phyloP scores from a whole-genome alignment of 2,888 invertebrate genomes.

The Dendrolimus pini region DNA sequence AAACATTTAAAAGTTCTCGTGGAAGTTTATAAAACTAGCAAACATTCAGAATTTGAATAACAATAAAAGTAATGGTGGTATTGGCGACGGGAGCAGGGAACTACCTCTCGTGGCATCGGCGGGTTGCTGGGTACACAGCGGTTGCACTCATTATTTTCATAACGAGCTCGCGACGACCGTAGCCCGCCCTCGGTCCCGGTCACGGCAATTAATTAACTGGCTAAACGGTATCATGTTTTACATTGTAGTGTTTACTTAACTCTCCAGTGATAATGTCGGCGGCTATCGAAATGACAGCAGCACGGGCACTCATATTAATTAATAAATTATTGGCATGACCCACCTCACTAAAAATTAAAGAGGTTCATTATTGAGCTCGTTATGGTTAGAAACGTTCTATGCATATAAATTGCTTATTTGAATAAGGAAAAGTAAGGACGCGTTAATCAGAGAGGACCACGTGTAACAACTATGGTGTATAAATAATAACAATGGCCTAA shows the following conservation, averaged over 20 bases:
- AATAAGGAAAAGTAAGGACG: conserved; percentile 43
- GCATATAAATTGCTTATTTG: conserved; percentile 66
- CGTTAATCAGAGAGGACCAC: conserved; percentile 22
- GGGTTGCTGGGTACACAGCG: conserved; percentile 24
- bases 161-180: conserved; percentile 60
- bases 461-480: conserved; percentile 1
- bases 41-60: conserved; percentile 38
- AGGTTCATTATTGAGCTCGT: conserved; percentile 61
- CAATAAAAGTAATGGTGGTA: conserved; percentile 36
- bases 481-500: not conserved
- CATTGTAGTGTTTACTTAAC: conserved; percentile 71
- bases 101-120: conserved; percentile 48
- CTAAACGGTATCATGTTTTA: conserved; percentile 74
- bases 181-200: conserved; percentile 46
- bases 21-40: conserved; percentile 38
- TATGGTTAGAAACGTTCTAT: conserved; percentile 47
- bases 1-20: conserved; percentile 8
- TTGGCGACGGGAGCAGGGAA: conserved; percentile 27
- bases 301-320: conserved; percentile 61
- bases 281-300: conserved; percentile 54
- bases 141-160: conserved; percentile 67
- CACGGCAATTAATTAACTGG: conserved; percentile 71
- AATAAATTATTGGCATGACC: conserved; percentile 63
- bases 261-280: conserved; percentile 68
- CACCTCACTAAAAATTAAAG: conserved; percentile 67